Evolutionary conservation across 2,888 invertebrate genomes (phyloP).

Genomic region (Drosophila meridiana): DNA sequence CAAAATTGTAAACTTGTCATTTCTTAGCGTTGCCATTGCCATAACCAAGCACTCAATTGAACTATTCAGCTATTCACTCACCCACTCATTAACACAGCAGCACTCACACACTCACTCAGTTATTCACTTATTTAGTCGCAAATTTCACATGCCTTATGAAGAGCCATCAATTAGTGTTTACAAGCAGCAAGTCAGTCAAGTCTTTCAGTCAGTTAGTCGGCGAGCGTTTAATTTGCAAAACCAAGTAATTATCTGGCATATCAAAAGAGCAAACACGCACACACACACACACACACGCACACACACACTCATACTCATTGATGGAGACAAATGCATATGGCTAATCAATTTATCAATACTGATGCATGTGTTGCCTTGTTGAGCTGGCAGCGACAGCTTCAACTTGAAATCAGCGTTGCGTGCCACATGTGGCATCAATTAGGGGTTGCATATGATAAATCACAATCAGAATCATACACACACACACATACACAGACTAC

Average conservation of each 20-base stretch:
- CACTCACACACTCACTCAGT: conserved; percentile 24
- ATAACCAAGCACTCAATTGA: conserved; percentile 1
- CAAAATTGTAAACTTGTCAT: background rate
- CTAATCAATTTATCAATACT: conserved; percentile 52
- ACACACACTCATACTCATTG: conserved; percentile 1
- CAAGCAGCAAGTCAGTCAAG: conserved; percentile 46
- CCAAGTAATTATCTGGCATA: conserved; percentile 64
- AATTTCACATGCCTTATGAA: conserved; percentile 59
- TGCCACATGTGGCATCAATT: conserved; percentile 54
- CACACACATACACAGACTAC: conserved; percentile 20
- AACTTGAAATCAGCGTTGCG: conserved; percentile 41
- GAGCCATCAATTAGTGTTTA: conserved; percentile 71
- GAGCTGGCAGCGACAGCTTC: conserved; percentile 37
- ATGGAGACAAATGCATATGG: conserved; percentile 12
- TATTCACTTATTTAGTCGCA: conserved; percentile 29
- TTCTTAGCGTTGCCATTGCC: background rate
- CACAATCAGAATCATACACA: conserved; percentile 49
- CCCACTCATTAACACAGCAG: conserved; percentile 8
- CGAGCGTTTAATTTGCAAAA: conserved; percentile 60
- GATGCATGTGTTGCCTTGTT: conserved; percentile 26
- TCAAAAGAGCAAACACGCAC: conserved; percentile 63
- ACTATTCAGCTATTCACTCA: conserved; percentile 21
- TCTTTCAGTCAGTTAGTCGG: conserved; percentile 33
- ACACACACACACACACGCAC: conserved; percentile 15
- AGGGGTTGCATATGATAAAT: conserved; percentile 70